Percentiles rank a stretch among this genome's conserved stretches.
phyloP scores from a whole-genome alignment of 1,140 invertebrate species.

The Mizuhopecten yessoensis region DNA sequence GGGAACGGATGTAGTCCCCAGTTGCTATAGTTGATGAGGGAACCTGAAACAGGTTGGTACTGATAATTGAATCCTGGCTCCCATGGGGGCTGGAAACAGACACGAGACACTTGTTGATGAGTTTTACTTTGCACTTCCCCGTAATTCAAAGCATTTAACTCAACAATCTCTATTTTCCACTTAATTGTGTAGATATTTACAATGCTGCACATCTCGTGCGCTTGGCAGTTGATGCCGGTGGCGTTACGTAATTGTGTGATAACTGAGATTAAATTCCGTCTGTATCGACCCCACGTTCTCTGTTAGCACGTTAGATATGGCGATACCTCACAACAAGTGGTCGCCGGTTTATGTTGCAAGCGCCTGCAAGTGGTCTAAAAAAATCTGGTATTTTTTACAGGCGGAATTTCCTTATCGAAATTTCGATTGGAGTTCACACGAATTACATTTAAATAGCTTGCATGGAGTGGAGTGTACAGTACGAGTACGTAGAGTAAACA shows the following conservation, averaged over 20 bases:
- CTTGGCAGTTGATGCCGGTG: constrained; percentile 1
- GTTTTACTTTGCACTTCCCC: background rate
- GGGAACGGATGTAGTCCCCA: background rate
- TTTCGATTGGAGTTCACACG: background rate
- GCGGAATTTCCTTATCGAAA: constrained; percentile 10
- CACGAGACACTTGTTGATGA: background rate
- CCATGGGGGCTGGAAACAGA: background rate
- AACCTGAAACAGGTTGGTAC: background rate
- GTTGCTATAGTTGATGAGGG: background rate
- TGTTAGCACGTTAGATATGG: background rate
- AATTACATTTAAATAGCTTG: constrained; percentile 20
- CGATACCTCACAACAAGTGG: constrained; percentile 22
- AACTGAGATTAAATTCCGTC: constrained; percentile 4
- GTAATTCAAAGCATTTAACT: background rate
- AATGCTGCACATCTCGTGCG: background rate
- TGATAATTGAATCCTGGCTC: no score
- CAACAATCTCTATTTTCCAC: background rate
- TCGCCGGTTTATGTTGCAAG: background rate
- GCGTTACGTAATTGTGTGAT: background rate
- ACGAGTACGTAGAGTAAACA: background rate
- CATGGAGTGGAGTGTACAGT: no score
- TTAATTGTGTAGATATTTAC: background rate
- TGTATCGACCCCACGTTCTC: background rate
- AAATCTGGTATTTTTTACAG: background rate
- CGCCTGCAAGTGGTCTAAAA: constrained; percentile 9